Evolutionary conservation across 1,140 invertebrate genomes (phyloP), one percentile per base, ranked within the genome.

Genomic region (Aphidius ervi): DNA sequence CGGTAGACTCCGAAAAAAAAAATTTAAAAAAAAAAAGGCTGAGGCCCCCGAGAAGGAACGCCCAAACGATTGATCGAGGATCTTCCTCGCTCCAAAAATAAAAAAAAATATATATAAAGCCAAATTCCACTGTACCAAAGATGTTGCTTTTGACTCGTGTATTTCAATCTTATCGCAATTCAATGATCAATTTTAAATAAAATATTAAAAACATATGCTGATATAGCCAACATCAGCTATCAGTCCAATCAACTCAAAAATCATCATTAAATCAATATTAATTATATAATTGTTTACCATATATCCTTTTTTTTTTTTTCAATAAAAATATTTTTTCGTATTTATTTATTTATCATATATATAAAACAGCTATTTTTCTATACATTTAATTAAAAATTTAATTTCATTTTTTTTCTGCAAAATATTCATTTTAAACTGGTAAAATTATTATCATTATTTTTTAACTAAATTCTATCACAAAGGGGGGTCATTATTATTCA

Each of bases 41-140:
- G 39, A 39, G 40, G 58, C 58, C 42, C 10, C n/a, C 58, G 47
- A 46, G 40, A 45, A 50, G 58, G 43, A 59, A 59, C 58, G 58
- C 58, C 58, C 58, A 59, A 59, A 54, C 50, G 58, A 59, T 59
- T 59, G 58, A 59, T 59, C 58, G 50, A 59, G 58, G 58, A 37
- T 54, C 45, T 45, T 55, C 53, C 9, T 7, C 16, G 47, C 6
- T 52, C 37, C 20, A 39, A 39, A 6, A 23, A 31, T 6, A 20
- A 23, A 37, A 9, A 52, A n/a, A 9, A 39, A 20, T 49, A 5
- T 2, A 42, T 16, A 55, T 9, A 42, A n/a, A 55, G 2, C 23
- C 23, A 31, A 31, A 31, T 31, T 31, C 23, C 23, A 31, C 2
- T 31, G 23, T 2, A 31, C 23, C 23, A 31, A 7, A 39, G n/a